Conservation (phyloP, 1,140 invertebrate species). For the Bombus huntii region DNA sequence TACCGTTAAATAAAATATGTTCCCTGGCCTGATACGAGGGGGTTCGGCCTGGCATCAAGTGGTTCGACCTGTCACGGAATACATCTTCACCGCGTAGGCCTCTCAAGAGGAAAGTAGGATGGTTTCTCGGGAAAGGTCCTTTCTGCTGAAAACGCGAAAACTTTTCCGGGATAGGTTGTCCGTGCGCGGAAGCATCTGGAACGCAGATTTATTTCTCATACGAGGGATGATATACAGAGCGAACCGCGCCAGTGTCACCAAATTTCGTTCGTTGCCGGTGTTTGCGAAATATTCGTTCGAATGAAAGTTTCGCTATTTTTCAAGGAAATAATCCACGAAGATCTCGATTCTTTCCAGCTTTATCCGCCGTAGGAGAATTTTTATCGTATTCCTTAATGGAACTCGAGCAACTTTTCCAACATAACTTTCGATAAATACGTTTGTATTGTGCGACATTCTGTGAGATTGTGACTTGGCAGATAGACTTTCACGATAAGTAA, state of each 20-base stretch:
- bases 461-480: neutral
- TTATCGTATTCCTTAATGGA: slow-evolving; percentile 4
- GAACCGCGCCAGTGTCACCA: neutral
- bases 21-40: no score
- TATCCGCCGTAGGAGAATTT: no score
- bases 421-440: neutral
- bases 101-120: neutral
- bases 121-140: neutral
- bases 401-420: neutral
- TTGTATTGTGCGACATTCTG: neutral
- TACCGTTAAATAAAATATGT: slow-evolving; percentile 6
- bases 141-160: slow-evolving; percentile 29
- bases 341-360: neutral
- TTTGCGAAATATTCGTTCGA: neutral
- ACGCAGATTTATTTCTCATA: slow-evolving; percentile 41
- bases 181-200: slow-evolving; percentile 24
- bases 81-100: slow-evolving; percentile 10
- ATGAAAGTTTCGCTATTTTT: slow-evolving; percentile 14
- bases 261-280: neutral
- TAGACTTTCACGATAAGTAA: neutral
- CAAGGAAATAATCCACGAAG: neutral
- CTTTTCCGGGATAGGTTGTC: slow-evolving; percentile 1
- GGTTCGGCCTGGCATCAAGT: no score
- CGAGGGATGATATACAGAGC: neutral
- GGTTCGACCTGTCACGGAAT: neutral